Conservation (phyloP, 2,113 vertebrate genomes). For the Lucifuga dentata region DNA sequence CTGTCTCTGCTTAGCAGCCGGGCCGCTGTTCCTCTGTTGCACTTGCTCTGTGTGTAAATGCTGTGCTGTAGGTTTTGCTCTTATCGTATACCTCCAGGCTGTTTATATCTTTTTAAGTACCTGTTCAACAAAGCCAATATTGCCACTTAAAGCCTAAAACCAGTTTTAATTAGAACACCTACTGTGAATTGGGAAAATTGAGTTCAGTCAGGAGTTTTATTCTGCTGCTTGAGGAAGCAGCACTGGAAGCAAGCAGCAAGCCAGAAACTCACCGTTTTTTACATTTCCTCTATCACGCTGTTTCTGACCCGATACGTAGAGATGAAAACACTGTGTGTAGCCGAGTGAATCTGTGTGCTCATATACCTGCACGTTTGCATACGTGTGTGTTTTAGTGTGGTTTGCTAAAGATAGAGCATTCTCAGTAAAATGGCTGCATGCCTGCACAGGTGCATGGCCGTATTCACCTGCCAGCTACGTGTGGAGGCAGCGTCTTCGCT, state of each 20-base stretch:
- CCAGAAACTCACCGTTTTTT: conserved; percentile 9
- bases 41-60: conserved; percentile 15
- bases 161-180: conserved; percentile 68
- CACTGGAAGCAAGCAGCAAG: conserved; percentile 6
- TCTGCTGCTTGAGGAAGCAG: conserved; percentile 3
- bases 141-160: conserved; percentile 58
- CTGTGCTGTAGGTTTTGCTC: conserved; percentile 67
- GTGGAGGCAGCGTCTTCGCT: conserved; percentile 65
- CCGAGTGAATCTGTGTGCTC: conserved; percentile 2
- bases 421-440: conserved; percentile 43
- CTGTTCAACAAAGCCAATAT: conserved; percentile 71
- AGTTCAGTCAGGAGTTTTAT: conserved; percentile 47
- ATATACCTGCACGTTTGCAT: conserved; percentile 26
- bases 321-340: conserved; percentile 10
- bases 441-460: conserved; percentile 63
- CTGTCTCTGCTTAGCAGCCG: conserved; percentile 65
- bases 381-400: conserved; percentile 32
- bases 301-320: conserved; percentile 44
- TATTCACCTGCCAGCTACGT: conserved; percentile 63
- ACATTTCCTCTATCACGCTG: conserved; percentile 6
- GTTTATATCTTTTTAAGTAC: conserved; percentile 71
- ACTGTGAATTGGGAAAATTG: conserved; percentile 59
- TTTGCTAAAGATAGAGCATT: conserved; percentile 59
- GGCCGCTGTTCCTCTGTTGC: conserved; percentile 33
- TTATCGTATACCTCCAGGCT: conserved; percentile 63